Conservation (phyloP, 2,888 invertebrate species). For the Protula sp. region DNA sequence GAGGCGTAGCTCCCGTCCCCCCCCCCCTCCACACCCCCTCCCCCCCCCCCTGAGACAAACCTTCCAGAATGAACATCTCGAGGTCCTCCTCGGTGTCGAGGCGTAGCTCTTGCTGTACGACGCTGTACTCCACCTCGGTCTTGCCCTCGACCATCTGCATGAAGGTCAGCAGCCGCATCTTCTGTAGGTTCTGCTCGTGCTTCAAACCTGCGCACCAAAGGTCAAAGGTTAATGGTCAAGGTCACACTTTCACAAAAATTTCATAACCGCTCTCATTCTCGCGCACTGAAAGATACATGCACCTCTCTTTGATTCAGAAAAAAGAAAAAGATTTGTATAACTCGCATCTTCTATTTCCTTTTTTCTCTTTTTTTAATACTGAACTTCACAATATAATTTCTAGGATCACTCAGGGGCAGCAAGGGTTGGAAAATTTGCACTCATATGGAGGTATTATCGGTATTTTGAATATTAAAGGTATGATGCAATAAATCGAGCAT, state of each 20-base stretch:
- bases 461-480: too few relatives aligned
- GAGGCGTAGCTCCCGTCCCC: constrained; percentile 80
- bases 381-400: too few relatives aligned
- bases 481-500: too few relatives aligned
- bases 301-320: too few relatives aligned
- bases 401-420: too few relatives aligned
- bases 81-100: constrained; percentile 81
- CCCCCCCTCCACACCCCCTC: constrained; percentile 88
- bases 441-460: too few relatives aligned
- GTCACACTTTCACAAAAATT: background rate
- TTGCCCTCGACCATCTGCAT: constrained; percentile 95
- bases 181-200: constrained; percentile 90
- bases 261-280: too few relatives aligned
- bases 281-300: too few relatives aligned
- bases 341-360: too few relatives aligned
- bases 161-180: constrained; percentile 93
- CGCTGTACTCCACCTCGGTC: constrained; percentile 86
- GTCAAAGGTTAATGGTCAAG: background rate
- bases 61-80: constrained; percentile 95
- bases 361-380: too few relatives aligned
- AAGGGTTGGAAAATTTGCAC: too few relatives aligned
- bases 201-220: constrained; percentile 69
- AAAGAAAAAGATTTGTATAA: too few relatives aligned
- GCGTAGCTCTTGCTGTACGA: constrained; percentile 81
- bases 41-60: constrained; percentile 77